Conservation (phyloP, 2,113 vertebrate genomes). For the Rhombomys opimus region DNA sequence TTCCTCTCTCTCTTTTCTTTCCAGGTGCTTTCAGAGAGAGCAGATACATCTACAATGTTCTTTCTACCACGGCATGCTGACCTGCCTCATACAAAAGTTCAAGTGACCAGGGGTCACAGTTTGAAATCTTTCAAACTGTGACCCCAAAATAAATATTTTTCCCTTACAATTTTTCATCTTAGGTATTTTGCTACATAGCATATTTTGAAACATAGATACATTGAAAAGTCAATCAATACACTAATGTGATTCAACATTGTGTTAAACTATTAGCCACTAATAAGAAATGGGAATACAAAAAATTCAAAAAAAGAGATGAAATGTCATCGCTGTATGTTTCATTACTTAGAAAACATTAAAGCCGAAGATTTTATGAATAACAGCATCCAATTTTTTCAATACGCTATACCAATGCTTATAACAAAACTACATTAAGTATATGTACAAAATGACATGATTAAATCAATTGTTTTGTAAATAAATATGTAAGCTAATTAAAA, state of each 20-base stretch:
- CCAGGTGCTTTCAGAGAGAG: background rate
- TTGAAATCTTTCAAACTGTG: background rate
- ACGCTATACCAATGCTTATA: background rate
- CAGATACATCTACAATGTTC: background rate
- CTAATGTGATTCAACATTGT: background rate
- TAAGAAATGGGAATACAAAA: background rate
- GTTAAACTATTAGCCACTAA: background rate
- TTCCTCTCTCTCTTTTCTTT: background rate
- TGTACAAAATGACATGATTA: background rate
- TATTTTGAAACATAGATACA: no score
- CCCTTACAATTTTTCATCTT: background rate
- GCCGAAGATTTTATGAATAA: background rate
- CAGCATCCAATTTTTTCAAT: background rate
- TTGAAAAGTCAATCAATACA: background rate
- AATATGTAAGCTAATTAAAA: background rate
- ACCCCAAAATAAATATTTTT: background rate
- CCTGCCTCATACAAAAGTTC: background rate
- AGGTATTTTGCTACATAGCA: background rate
- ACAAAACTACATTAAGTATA: background rate
- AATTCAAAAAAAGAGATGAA: background rate
- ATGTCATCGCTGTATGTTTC: background rate
- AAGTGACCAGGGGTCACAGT: background rate
- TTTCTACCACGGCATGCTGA: no score
- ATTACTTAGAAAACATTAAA: background rate
- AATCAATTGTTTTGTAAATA: background rate